Conservation (phyloP, 2,888 invertebrate species). For the Cerastis rubricosa region DNA sequence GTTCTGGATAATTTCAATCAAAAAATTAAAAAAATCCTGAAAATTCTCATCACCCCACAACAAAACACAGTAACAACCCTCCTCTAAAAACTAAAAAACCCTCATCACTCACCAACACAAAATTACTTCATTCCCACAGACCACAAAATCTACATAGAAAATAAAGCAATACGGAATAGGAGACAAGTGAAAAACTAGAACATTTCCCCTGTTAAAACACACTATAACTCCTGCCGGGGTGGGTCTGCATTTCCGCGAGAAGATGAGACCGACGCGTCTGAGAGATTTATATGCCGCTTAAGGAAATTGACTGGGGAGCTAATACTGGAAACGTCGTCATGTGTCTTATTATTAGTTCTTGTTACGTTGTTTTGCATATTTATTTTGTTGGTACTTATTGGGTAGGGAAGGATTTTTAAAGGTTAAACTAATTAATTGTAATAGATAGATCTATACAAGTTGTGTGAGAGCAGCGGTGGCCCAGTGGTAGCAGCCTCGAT, state of each 20-base stretch:
- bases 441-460: no score
- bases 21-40: background rate
- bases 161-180: constrained; percentile 64
- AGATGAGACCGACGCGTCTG: constrained; percentile 82
- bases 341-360: constrained; percentile 51
- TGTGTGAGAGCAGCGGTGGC: no score
- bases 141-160: constrained; percentile 67
- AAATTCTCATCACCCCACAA: background rate
- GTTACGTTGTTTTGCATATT: constrained; percentile 19
- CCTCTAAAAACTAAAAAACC: constrained; percentile 19
- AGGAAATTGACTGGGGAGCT: constrained; percentile 85
- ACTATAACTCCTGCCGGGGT: constrained; percentile 84
- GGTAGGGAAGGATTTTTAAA: background rate
- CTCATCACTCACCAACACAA: constrained; percentile 48
- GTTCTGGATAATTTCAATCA: no score
- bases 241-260: constrained; percentile 84
- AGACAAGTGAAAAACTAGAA: constrained; percentile 84
- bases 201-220: constrained; percentile 87
- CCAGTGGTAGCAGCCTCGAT: no score
- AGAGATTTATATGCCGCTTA: constrained; percentile 83
- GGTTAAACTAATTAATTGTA: background rate
- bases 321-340: constrained; percentile 57
- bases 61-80: background rate
- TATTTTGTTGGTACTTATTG: background rate
- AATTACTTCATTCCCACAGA: constrained; percentile 56